phyloP scores from a whole-genome alignment of 2,888 invertebrate species.

The Megaustenia siamemsis region DNA sequence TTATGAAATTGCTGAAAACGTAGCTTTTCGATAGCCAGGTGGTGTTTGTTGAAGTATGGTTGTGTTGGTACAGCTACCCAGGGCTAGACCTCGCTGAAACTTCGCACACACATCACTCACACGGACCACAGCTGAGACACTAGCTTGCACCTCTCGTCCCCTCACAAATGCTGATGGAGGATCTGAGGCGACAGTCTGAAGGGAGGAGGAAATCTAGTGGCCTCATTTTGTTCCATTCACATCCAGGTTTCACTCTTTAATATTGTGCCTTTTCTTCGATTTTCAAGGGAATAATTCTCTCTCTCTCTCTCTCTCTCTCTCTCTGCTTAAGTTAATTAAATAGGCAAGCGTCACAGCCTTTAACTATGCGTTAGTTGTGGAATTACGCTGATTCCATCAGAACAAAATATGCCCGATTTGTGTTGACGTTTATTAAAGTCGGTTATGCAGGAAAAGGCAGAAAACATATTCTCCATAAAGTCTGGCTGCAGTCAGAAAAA shows the following conservation, averaged over 20 bases:
- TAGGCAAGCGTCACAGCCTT: no score
- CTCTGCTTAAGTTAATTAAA: background rate
- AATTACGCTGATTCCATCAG: no score
- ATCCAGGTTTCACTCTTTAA: background rate
- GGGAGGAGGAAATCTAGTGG: background rate
- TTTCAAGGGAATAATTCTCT: background rate
- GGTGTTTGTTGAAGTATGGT: background rate
- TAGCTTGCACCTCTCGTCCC: background rate
- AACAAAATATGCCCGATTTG: no score
- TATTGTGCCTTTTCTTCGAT: background rate
- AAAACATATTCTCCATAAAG: no score
- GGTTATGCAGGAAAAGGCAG: no score
- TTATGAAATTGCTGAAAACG: background rate
- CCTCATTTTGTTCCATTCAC: background rate
- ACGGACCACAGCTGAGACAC: background rate
- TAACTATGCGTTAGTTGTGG: no score
- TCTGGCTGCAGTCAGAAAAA: no score
- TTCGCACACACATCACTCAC: constrained; percentile 11
- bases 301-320: background rate
- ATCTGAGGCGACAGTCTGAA: background rate
- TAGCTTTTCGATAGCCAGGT: background rate
- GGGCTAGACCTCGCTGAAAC: constrained; percentile 8
- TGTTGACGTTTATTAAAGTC: no score
- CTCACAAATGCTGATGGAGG: background rate
- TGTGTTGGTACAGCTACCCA: background rate